These are phyloP conservation scores for Octodonta nipae DNA, from an alignment of 2,888 invertebrate genomes.

Conservation along the genomic window DNA sequence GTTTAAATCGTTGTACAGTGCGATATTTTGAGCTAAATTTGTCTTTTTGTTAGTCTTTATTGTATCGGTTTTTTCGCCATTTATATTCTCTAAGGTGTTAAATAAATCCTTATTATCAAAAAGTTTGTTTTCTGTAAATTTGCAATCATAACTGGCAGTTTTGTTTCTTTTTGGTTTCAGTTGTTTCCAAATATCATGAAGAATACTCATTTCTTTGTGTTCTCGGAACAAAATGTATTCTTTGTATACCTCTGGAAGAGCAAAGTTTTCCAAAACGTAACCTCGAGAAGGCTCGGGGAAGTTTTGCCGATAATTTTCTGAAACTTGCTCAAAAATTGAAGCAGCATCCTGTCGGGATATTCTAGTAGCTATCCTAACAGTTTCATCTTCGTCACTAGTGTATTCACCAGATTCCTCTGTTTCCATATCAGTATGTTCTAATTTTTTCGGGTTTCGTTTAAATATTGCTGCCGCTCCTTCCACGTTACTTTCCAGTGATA, in stretches of 20 bases:
- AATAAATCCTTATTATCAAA: constrained; percentile 14
- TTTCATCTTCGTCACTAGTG: constrained; percentile 1
- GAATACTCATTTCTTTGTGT: constrained; percentile 12
- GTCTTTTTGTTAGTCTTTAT: constrained; percentile 11
- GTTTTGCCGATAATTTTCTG: constrained; percentile 29
- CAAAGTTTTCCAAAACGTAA: constrained; percentile 2
- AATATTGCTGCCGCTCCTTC: too few species aligned
- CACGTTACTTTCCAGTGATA: constrained; percentile 20
- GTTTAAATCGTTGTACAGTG: constrained; percentile 26
- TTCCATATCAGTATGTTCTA: too few species aligned
- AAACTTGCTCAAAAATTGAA: constrained; percentile 23
- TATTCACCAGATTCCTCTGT: constrained; percentile 4
- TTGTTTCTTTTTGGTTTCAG: constrained; percentile 19
- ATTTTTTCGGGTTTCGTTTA: too few species aligned
- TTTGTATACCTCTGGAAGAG: constrained; percentile 26
- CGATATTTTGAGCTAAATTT: constrained; percentile 22
- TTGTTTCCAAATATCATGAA: constrained; percentile 19
- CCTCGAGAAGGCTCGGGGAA: constrained; percentile 22
- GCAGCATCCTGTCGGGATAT: constrained; percentile 15
- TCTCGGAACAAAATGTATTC: constrained; percentile 22
- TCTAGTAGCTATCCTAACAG: constrained; percentile 1
- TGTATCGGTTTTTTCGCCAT: background rate
- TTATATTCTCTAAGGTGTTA: constrained; percentile 2
- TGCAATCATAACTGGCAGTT: constrained; percentile 14
- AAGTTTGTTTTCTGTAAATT: constrained; percentile 25